Percentiles rank a stretch among this genome's conserved stretches.
These are phyloP conservation scores for Murina feae DNA, from an alignment of 2,113 vertebrate species.

Conservation along the genomic window DNA sequence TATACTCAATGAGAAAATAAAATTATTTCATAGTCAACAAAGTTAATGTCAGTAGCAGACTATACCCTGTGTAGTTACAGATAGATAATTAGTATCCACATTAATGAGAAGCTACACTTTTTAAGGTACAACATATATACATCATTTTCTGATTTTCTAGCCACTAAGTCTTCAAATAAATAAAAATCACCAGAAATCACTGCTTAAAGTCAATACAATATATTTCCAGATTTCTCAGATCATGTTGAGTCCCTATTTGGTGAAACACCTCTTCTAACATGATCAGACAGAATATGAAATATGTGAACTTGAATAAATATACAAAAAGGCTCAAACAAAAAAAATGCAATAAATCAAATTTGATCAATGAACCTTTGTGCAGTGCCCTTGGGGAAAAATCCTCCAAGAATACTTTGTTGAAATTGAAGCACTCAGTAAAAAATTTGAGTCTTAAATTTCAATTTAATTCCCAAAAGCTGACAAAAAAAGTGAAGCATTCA, in stretches of 20 bases:
- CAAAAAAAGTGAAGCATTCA: conserved; percentile 92
- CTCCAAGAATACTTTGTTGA: conserved; percentile 77
- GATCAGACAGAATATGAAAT: conserved; percentile 78
- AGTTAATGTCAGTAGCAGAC: background rate
- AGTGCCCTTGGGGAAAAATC: conserved; percentile 79
- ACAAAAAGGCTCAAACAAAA: conserved; percentile 78
- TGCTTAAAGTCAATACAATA: conserved; percentile 74
- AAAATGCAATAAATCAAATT: conserved; percentile 77
- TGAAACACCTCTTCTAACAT: conserved; percentile 73
- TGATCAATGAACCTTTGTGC: conserved; percentile 80
- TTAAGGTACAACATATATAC: background rate
- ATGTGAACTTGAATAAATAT: conserved; percentile 79
- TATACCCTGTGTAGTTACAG: background rate
- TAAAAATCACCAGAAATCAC: conserved; percentile 68
- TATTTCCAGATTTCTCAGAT: conserved; percentile 71
- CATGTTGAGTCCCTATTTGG: conserved; percentile 76
- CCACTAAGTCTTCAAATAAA: conserved; percentile 64
- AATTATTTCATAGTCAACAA: conserved; percentile 55
- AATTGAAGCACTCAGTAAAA: conserved; percentile 83
- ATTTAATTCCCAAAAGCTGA: conserved; percentile 93
- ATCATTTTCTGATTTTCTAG: conserved; percentile 68
- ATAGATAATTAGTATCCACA: background rate
- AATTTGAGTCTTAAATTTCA: conserved; percentile 85
- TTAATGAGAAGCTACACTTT: background rate
- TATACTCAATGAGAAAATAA: conserved; percentile 47